These are phyloP conservation scores for Datnioides undecimradiatus DNA, from an alignment of 2,113 vertebrate species.

Conservation along the genomic window DNA sequence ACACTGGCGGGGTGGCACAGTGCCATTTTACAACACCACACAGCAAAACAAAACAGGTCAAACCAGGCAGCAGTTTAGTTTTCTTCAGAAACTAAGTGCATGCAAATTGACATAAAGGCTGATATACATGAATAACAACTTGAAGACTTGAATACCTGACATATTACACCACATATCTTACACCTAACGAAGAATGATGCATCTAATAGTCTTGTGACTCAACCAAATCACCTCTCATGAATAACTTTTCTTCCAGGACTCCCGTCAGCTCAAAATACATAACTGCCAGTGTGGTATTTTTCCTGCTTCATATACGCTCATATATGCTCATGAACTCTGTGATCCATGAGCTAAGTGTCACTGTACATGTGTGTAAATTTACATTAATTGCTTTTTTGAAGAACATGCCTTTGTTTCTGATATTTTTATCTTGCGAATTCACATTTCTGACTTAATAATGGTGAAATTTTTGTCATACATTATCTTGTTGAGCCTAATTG, in stretches of 20 bases:
- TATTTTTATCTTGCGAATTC: background rate
- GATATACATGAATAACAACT: background rate
- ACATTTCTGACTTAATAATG: background rate
- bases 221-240: background rate
- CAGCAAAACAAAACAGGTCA: conserved; percentile 9
- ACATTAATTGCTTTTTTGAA: background rate
- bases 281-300: background rate
- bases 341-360: no score
- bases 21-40: background rate
- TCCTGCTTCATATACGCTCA: background rate
- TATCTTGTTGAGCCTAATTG: background rate
- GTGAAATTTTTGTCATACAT: background rate
- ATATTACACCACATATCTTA: background rate
- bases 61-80: background rate
- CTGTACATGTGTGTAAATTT: background rate
- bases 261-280: background rate
- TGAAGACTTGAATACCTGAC: background rate
- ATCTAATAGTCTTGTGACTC: background rate
- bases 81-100: background rate
- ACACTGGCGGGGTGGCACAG: background rate
- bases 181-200: background rate
- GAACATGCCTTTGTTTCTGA: no score
- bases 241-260: background rate
- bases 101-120: background rate
- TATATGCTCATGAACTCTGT: background rate